Evolutionary conservation across 2,113 vertebrate genomes (phyloP).

Genomic region (Ciconia stormi): DNA sequence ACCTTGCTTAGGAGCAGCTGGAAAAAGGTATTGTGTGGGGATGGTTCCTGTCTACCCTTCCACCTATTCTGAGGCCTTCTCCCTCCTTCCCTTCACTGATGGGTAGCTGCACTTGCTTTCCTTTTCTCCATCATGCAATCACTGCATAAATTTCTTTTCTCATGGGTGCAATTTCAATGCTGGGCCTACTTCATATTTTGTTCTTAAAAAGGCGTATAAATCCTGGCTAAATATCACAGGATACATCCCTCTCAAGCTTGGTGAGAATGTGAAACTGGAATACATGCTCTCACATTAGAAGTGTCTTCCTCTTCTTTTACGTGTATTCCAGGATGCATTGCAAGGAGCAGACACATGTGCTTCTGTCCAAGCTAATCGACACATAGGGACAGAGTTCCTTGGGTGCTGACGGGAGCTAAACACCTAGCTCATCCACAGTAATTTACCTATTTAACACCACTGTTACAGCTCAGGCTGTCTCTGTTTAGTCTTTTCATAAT

Average conservation of each 20-base stretch:
- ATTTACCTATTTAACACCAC: neutral
- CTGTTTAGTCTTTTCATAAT: neutral
- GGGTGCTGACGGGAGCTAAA: neutral
- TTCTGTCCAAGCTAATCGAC: neutral
- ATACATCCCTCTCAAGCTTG: neutral
- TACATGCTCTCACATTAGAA: neutral
- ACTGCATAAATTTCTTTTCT: neutral
- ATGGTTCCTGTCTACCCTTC: neutral
- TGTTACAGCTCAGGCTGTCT: neutral
- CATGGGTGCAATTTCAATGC: neutral
- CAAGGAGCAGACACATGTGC: neutral
- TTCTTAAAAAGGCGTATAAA: neutral
- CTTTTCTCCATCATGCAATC: neutral
- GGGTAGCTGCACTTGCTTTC: neutral
- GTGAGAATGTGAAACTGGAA: neutral
- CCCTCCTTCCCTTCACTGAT: neutral
- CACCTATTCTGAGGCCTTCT: neutral
- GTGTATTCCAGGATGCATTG: neutral
- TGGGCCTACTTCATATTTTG: neutral
- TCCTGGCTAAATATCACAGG: neutral
- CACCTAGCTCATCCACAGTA: neutral
- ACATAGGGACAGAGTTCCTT: neutral
- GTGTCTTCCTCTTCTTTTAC: neutral
- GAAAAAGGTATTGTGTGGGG: neutral
- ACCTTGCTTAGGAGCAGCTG: neutral